phyloP scores from a whole-genome alignment of 2,797 vertebrate species.

The Coccyzus lansbergi region DNA sequence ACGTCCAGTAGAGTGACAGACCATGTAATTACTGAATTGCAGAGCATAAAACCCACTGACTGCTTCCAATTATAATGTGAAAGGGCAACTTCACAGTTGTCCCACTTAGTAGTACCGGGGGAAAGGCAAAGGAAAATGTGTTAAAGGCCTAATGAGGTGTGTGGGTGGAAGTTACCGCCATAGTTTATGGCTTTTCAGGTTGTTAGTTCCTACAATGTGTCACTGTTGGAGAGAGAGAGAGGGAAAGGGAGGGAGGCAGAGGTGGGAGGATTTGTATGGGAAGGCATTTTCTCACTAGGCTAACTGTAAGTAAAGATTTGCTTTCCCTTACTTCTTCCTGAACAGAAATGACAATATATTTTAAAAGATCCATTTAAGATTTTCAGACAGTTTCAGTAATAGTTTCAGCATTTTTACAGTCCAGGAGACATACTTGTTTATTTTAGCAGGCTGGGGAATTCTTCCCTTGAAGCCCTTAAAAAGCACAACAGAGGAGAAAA shows the following conservation, averaged over 20 bases:
- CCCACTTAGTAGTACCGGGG: background rate
- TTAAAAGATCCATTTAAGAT: constrained; percentile 20
- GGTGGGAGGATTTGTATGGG: background rate
- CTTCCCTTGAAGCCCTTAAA: background rate
- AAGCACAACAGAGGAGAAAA: background rate
- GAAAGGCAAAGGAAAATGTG: constrained; percentile 68
- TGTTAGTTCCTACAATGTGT: constrained; percentile 44
- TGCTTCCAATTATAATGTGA: constrained; percentile 65
- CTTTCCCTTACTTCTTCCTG: constrained; percentile 28
- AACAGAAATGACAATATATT: background rate
- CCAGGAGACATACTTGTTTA: background rate
- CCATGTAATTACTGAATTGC: constrained; percentile 57
- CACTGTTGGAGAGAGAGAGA: background rate
- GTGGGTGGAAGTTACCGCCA: constrained; percentile 54
- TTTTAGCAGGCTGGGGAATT: constrained; percentile 9
- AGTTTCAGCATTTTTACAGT: constrained; percentile 21
- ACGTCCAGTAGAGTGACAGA: constrained; percentile 48
- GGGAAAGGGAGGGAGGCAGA: background rate
- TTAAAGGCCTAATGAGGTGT: constrained; percentile 73
- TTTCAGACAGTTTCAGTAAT: constrained; percentile 22
- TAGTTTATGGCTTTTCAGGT: constrained; percentile 44
- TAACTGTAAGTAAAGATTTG: background rate
- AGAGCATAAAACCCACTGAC: constrained; percentile 53
- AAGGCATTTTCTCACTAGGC: background rate
- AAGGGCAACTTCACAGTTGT: constrained; percentile 39